Evolutionary conservation across 2,113 vertebrate genomes (phyloP).

Genomic region (Sakesphorus luctuosus): DNA sequence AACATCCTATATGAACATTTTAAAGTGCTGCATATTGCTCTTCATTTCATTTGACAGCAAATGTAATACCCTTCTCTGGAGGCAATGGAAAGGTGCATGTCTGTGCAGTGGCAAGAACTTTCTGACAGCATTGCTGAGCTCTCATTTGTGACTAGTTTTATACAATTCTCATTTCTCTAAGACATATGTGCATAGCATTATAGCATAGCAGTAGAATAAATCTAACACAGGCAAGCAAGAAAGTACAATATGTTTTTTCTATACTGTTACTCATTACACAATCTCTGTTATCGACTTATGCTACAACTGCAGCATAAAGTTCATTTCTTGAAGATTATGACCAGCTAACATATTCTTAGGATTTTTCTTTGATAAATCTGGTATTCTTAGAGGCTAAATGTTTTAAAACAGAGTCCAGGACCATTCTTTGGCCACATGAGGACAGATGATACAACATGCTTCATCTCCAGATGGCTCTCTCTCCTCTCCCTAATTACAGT

Average conservation of each 20-base stretch:
- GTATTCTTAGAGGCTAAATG: not conserved
- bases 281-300: not conserved
- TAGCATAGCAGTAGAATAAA: conserved; percentile 24
- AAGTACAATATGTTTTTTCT: not conserved
- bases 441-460: not conserved
- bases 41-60: not conserved
- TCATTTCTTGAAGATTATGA: not conserved
- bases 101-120: not conserved
- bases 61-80: not conserved
- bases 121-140: not conserved
- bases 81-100: not conserved
- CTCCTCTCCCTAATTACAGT: not conserved
- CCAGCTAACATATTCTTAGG: not conserved
- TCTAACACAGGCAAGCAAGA: not conserved
- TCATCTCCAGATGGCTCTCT: not conserved
- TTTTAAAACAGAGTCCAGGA: not conserved
- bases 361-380: not conserved
- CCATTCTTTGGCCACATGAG: not conserved
- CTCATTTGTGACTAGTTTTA: not conserved
- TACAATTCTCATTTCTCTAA: not conserved
- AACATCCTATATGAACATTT: not conserved
- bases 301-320: not conserved
- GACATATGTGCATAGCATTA: not conserved
- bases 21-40: not conserved
- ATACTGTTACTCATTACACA: not conserved